Conservation (phyloP, 2,888 invertebrate species). For the Cylindroiulus punctatus region DNA sequence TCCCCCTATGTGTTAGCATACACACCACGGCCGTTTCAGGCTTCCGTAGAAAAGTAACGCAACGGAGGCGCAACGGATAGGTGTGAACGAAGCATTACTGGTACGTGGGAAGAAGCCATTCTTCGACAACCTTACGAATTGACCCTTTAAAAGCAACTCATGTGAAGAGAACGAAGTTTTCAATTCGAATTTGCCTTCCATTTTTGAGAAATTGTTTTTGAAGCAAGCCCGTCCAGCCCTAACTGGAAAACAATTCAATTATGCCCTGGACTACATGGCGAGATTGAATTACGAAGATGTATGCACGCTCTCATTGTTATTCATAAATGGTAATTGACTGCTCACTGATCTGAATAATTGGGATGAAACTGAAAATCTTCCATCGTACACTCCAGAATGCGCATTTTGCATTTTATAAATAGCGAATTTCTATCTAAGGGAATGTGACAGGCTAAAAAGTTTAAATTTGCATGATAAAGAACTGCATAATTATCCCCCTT, state of each 20-base stretch:
- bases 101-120: too few species aligned
- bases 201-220: background rate
- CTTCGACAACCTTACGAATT: too few species aligned
- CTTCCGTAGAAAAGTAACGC: too few species aligned
- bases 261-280: background rate
- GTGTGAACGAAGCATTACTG: too few species aligned
- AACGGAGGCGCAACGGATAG: too few species aligned
- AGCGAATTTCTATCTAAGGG: background rate
- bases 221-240: background rate
- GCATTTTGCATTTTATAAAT: background rate
- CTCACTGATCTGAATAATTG: constrained; percentile 42
- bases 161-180: too few species aligned
- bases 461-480: background rate
- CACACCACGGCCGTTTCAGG: too few species aligned
- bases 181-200: background rate
- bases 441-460: background rate
- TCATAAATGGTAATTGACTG: constrained; percentile 30
- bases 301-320: constrained; percentile 1
- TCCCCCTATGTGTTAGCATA: too few species aligned
- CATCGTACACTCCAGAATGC: background rate
- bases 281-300: background rate
- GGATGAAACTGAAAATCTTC: background rate
- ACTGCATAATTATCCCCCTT: too few species aligned
- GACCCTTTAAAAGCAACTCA: too few species aligned
- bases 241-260: constrained; percentile 1